Conservation (phyloP, 2,113 vertebrate genomes). For the Zosterops lateralis region DNA sequence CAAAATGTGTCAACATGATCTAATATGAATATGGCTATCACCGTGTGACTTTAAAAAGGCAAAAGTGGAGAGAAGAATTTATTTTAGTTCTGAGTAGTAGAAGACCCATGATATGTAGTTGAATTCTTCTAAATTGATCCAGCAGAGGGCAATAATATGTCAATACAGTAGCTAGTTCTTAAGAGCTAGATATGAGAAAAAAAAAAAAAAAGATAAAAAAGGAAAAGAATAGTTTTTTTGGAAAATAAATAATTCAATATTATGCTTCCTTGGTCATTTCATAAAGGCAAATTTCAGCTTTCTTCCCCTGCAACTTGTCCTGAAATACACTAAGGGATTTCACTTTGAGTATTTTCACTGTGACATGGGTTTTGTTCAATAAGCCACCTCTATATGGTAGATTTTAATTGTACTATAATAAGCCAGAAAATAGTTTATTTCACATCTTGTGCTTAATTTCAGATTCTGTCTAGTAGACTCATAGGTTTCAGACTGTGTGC, state of each 20-base stretch:
- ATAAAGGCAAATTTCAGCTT: neutral
- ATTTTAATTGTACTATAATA: neutral
- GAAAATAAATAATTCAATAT: neutral
- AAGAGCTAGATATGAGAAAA: neutral
- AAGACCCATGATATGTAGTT: neutral
- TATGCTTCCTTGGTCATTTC: neutral
- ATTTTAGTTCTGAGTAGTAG: neutral
- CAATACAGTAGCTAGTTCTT: conserved; percentile 26
- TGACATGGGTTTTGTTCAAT: conserved; percentile 1
- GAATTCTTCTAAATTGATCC: conserved; percentile 52
- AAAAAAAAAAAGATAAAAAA: neutral
- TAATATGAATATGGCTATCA: neutral
- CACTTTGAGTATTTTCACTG: neutral
- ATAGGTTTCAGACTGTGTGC: neutral
- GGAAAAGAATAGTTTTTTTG: neutral
- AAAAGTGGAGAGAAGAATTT: neutral
- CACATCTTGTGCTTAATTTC: neutral
- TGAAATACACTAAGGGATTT: neutral
- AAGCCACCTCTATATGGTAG: neutral
- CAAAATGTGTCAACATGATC: neutral
- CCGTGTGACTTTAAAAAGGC: neutral
- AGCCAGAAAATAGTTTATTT: neutral
- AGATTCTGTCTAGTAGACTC: neutral
- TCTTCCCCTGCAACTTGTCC: neutral
- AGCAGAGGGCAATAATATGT: conserved; percentile 65